Evolutionary conservation across 1,140 invertebrate species (phyloP).

Genomic region (Oedothorax gibbosus): DNA sequence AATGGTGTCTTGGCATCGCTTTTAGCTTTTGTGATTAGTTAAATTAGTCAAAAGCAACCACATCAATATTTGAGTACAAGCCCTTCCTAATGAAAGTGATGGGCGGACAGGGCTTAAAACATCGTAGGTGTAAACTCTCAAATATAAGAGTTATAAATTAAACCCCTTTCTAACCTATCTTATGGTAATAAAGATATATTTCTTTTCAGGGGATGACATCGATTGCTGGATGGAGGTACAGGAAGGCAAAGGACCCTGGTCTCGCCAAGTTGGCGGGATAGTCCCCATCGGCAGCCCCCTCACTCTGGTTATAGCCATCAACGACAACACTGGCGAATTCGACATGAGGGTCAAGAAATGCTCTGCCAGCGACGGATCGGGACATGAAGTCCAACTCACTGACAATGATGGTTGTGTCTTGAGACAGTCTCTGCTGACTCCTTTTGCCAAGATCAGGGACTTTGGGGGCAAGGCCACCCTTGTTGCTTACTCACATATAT

Average conservation of each 20-base stretch:
- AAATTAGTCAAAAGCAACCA: too few species aligned
- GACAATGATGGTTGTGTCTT: slow-evolving; percentile 80
- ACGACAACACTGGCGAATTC: slow-evolving; percentile 77
- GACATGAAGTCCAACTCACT: slow-evolving; percentile 76
- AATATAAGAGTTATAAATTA: too few species aligned
- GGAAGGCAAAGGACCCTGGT: slow-evolving; percentile 82
- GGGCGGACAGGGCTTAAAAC: too few species aligned
- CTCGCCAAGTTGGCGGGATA: slow-evolving; percentile 79
- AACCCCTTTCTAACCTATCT: too few species aligned
- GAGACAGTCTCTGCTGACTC: slow-evolving; percentile 83
- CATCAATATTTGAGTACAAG: too few species aligned
- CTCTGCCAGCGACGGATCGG: slow-evolving; percentile 77
- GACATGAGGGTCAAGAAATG: slow-evolving; percentile 82
- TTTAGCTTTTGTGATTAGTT: too few species aligned
- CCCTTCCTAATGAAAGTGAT: too few species aligned
- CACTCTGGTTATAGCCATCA: slow-evolving; percentile 84
- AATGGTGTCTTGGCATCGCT: too few species aligned
- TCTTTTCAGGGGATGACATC: slow-evolving; percentile 76
- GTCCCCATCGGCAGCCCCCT: slow-evolving; percentile 86
- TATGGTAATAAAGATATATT: background rate
- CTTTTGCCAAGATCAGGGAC: slow-evolving; percentile 83
- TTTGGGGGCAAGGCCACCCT: slow-evolving; percentile 80
- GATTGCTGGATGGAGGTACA: slow-evolving; percentile 83
- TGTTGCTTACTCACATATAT: slow-evolving; percentile 83
- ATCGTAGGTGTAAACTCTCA: background rate